Percentiles rank a stretch among this genome's conserved stretches.
Conservation (phyloP, 2,113 vertebrate species). For the Oncorhynchus gorbuscha region DNA sequence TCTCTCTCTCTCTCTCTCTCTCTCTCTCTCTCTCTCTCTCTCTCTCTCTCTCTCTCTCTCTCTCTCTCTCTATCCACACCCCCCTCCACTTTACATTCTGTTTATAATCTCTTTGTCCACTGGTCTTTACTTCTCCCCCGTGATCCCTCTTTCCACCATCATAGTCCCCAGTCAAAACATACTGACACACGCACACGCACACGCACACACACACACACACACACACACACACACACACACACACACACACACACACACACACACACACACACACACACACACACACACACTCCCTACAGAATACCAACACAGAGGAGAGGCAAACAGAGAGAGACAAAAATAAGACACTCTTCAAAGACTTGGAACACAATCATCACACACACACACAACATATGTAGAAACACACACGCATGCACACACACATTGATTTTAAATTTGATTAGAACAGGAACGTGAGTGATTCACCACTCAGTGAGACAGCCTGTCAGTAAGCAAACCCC, state of each 20-base stretch:
- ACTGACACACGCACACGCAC: neutral
- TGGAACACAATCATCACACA: neutral
- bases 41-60: too few species aligned
- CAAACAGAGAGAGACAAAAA: neutral
- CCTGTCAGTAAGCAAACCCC: neutral
- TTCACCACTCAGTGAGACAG: neutral
- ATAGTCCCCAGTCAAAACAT: neutral
- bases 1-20: too few species aligned
- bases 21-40: too few species aligned
- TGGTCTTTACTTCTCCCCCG: neutral
- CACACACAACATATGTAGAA: neutral
- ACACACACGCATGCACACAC: neutral
- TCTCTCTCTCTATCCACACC: neutral
- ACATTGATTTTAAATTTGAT: neutral
- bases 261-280: too few species aligned
- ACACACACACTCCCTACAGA: neutral
- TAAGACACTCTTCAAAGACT: neutral
- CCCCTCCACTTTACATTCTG: neutral
- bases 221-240: too few species aligned
- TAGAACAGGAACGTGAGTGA: neutral
- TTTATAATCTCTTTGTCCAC: neutral
- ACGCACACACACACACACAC: neutral
- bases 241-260: too few species aligned
- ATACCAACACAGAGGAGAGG: neutral
- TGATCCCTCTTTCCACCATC: neutral